A percentile compares a stretch with the other conserved stretches of the same genome.
phyloP scores from a whole-genome alignment of 2,888 invertebrate genomes.

The Cyaniris semiargus region DNA sequence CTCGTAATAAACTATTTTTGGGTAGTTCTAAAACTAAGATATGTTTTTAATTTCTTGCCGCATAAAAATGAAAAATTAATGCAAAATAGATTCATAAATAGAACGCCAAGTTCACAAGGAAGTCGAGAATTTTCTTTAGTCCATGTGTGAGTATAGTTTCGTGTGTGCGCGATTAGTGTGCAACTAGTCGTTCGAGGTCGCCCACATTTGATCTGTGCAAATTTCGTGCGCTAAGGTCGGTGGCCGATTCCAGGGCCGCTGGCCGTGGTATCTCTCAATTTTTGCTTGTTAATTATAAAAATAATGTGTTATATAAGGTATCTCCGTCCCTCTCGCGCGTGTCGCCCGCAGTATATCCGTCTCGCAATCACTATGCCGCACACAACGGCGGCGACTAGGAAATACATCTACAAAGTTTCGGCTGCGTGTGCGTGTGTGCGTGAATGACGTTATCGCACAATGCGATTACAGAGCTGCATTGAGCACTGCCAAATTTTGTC shows the following conservation, averaged over 20 bases:
- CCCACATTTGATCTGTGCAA: slow-evolving; percentile 81
- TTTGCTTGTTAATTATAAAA: slow-evolving; percentile 81
- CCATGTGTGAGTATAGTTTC: slow-evolving; percentile 44
- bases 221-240: slow-evolving; percentile 75
- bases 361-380: slow-evolving; percentile 62
- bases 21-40: neutral
- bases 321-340: slow-evolving; percentile 53
- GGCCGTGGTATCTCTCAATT: slow-evolving; percentile 75
- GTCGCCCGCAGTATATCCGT: slow-evolving; percentile 46
- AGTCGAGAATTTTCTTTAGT: slow-evolving; percentile 69
- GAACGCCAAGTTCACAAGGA: slow-evolving; percentile 51
- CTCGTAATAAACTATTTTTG: neutral
- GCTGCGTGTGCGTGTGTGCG: slow-evolving; percentile 67
- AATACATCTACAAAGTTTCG: slow-evolving; percentile 77
- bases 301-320: slow-evolving; percentile 79
- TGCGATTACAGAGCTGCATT: slow-evolving; percentile 76
- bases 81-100: slow-evolving; percentile 5
- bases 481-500: slow-evolving; percentile 45
- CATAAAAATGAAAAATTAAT: neutral
- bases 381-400: slow-evolving; percentile 65
- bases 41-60: neutral
- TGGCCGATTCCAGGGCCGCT: slow-evolving; percentile 74
- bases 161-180: slow-evolving; percentile 61
- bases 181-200: slow-evolving; percentile 75
- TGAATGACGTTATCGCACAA: slow-evolving; percentile 78